phyloP scores from a whole-genome alignment of 2,797 vertebrate species.

The Coendou prehensilis region DNA sequence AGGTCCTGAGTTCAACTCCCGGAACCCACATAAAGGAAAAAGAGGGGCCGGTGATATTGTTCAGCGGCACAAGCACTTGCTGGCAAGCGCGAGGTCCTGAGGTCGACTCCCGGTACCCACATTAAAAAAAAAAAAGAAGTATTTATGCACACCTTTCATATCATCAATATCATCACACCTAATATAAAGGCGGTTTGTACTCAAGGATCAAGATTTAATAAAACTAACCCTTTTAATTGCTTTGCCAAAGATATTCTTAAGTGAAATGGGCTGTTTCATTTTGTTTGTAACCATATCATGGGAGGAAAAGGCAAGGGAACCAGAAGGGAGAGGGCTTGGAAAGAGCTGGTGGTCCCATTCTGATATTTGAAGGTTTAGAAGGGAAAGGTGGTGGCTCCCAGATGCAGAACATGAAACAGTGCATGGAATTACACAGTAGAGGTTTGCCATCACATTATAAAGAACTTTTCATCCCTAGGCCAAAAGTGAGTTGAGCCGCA shows the following conservation, averaged over 20 bases:
- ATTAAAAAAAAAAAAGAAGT: background rate
- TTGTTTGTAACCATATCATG: background rate
- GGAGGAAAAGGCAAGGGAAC: background rate
- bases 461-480: background rate
- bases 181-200: background rate
- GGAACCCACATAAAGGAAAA: too few relatives aligned
- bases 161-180: background rate
- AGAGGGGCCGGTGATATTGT: too few relatives aligned
- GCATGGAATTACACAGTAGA: fast-evolving
- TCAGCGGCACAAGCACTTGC: too few relatives aligned
- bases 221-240: background rate
- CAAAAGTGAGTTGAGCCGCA: background rate
- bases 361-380: background rate
- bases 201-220: background rate
- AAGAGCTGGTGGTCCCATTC: fast-evolving
- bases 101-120: too few relatives aligned
- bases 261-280: background rate
- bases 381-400: too few relatives aligned
- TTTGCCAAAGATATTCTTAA: background rate
- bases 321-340: background rate
- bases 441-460: background rate
- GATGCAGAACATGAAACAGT: fast-evolving
- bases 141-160: background rate
- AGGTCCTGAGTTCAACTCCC: too few relatives aligned
- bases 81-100: too few relatives aligned